Evolutionary conservation across 1,140 invertebrate genomes (phyloP).

Genomic region (Chironomus tepperi): DNA sequence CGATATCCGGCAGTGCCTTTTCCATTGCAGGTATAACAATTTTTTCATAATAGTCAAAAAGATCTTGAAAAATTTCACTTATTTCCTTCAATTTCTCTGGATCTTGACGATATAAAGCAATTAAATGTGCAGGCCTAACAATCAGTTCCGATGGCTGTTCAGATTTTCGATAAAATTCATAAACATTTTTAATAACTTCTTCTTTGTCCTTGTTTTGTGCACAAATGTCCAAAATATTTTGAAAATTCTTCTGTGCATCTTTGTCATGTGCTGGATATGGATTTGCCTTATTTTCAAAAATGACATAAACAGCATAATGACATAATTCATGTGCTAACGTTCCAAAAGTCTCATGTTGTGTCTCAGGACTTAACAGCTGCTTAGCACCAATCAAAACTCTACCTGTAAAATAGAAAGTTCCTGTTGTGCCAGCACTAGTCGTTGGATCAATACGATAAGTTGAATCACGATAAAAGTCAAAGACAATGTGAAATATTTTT

Average conservation of each 20-base stretch:
- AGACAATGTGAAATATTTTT: neutral
- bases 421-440: neutral
- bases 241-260: neutral
- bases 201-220: neutral
- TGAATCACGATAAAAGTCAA: neutral
- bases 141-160: neutral
- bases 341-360: neutral
- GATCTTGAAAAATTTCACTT: neutral
- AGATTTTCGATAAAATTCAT: neutral
- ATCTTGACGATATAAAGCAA: neutral
- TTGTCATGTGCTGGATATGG: neutral
- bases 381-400: neutral
- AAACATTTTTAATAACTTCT: neutral
- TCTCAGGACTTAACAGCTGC: neutral
- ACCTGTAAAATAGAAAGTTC: neutral
- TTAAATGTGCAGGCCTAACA: neutral
- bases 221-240: neutral
- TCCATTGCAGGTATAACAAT: neutral
- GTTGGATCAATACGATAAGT: neutral
- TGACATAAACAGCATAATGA: neutral
- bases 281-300: neutral
- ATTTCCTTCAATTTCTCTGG: neutral
- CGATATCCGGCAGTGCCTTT: neutral
- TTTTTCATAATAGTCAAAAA: neutral
- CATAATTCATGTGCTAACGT: neutral